A percentile compares a stretch with the other conserved stretches of the same genome.
These are phyloP conservation scores for Macheiramphus alcinus DNA, from an alignment of 2,113 vertebrate species.

Conservation along the genomic window DNA sequence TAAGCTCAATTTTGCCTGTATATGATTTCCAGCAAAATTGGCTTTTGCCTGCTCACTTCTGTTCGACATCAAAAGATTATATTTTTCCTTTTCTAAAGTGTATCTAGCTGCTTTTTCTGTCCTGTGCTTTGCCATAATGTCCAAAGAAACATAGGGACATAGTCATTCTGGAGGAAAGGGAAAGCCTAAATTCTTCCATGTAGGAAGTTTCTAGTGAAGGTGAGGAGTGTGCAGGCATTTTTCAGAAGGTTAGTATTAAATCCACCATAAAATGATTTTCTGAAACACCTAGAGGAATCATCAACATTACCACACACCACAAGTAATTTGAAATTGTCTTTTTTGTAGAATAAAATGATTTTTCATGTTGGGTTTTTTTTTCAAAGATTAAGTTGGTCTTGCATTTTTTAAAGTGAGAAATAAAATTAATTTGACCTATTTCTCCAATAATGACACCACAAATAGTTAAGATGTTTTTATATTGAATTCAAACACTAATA, in stretches of 20 bases:
- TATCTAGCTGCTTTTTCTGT: not conserved
- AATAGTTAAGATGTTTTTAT: not conserved
- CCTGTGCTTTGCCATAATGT: not conserved
- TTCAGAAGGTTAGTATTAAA: not conserved
- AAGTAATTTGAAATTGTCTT: not conserved
- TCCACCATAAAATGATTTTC: not conserved
- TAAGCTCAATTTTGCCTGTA: not conserved
- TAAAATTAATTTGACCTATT: not conserved
- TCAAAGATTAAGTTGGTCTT: not conserved
- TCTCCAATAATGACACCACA: not conserved
- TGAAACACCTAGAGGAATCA: not conserved
- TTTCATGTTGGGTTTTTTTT: not conserved
- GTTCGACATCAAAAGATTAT: not conserved
- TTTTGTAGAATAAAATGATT: not conserved
- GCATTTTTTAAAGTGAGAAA: not conserved
- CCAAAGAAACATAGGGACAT: not conserved
- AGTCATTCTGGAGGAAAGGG: not conserved
- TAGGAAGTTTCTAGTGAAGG: not conserved
- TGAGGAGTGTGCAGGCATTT: not conserved
- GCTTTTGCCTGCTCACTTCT: not conserved
- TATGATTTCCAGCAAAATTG: not conserved
- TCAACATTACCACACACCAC: not conserved
- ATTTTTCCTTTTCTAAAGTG: not conserved
- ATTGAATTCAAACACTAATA: not conserved
- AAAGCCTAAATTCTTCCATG: not conserved